A percentile compares a stretch with the other conserved stretches of the same genome.
phyloP scores from a whole-genome alignment of 2,888 invertebrate genomes.

The Schizaphis graminum region DNA sequence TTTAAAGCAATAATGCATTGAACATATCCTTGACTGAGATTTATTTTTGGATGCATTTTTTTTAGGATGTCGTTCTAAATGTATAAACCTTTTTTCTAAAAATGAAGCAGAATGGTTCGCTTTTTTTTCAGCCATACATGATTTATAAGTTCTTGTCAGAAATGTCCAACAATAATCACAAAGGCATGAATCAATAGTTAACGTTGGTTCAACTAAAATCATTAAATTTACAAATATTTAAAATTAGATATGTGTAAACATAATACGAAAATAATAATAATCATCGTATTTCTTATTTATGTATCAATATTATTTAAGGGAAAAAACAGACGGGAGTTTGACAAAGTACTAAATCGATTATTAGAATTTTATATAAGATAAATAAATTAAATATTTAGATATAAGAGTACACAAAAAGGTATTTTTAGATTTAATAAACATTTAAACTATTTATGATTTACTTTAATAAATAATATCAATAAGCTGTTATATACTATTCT shows the following conservation, averaged over 20 bases:
- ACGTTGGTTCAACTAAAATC: background rate
- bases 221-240: background rate
- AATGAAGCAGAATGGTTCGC: no score
- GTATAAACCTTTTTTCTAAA: background rate
- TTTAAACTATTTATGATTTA: no score
- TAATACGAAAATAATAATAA: background rate
- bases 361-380: no score
- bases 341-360: no score
- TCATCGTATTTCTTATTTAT: no score
- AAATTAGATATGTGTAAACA: background rate
- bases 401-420: no score
- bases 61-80: background rate
- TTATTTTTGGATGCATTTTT: background rate
- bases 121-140: background rate
- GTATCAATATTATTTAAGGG: no score
- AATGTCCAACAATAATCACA: constrained; percentile 49
- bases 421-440: no score
- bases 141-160: constrained; percentile 8
- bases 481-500: no score
- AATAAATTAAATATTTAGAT: no score
- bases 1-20: background rate
- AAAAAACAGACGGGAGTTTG: no score
- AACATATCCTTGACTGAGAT: background rate
- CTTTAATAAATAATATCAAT: no score
- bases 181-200: constrained; percentile 38